These are phyloP conservation scores for Pachliopta kotzebuea DNA, from an alignment of 2,888 invertebrate species.

Conservation along the genomic window DNA sequence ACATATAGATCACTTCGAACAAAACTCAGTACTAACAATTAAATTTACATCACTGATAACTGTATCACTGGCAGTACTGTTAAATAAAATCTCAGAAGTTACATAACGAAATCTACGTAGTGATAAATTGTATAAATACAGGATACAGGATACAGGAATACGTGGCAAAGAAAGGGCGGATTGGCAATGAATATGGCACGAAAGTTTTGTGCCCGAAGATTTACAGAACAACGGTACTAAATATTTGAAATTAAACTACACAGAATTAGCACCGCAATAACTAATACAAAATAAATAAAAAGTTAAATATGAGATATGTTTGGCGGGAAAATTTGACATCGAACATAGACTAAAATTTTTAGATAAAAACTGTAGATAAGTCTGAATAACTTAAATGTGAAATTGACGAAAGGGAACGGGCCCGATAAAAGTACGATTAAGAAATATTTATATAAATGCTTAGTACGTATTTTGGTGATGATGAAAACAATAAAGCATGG, in stretches of 20 bases:
- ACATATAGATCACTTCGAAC: not conserved
- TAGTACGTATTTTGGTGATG: constrained; percentile 2
- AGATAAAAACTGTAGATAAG: too few species aligned
- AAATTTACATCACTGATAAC: not conserved
- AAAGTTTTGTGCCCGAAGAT: constrained; percentile 42
- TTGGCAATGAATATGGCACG: constrained; percentile 47
- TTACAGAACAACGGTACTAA: constrained; percentile 38
- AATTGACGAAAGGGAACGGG: not conserved
- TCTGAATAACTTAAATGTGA: not conserved
- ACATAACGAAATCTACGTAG: constrained; percentile 26
- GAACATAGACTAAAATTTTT: not conserved
- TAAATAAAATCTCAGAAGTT: constrained; percentile 27
- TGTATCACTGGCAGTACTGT: constrained; percentile 30
- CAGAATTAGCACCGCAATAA: constrained; percentile 22
- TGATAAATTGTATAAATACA: constrained; percentile 28
- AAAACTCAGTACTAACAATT: not conserved
- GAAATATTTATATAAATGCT: constrained; percentile 5
- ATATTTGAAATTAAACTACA: constrained; percentile 8
- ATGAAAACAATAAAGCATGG: constrained; percentile 10
- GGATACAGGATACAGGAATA: constrained; percentile 30
- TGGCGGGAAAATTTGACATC: not conserved
- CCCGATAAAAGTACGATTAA: not conserved
- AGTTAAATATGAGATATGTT: constrained; percentile 3
- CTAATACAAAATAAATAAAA: not conserved
- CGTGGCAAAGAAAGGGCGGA: constrained; percentile 45